Evolutionary conservation across 2,113 vertebrate species (phyloP).

Genomic region (Python bivittatus): DNA sequence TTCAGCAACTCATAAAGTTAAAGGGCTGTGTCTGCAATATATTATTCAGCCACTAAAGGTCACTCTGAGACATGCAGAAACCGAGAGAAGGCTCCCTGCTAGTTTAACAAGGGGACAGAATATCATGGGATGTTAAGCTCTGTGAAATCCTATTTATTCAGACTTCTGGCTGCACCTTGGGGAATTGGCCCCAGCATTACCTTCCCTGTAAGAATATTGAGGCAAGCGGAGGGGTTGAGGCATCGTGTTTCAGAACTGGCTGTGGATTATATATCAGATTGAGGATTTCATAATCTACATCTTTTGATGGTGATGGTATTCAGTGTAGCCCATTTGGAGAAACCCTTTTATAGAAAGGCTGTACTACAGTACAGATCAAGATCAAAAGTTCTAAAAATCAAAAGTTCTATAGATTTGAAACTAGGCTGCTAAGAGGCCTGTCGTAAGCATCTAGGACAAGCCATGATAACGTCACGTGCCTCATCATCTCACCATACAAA

Average conservation of each 20-base stretch:
- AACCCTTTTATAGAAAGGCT: neutral
- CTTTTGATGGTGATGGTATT: neutral
- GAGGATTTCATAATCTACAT: neutral
- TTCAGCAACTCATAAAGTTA: neutral
- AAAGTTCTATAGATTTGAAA: too few species aligned
- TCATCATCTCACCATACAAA: too few species aligned
- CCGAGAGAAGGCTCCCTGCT: neutral
- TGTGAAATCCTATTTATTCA: neutral
- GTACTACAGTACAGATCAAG: too few species aligned
- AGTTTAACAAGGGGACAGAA: neutral
- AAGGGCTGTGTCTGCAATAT: neutral
- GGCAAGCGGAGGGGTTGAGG: neutral
- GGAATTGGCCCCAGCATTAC: neutral
- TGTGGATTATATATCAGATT: neutral
- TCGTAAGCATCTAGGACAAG: too few species aligned
- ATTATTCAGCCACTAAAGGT: slow-evolving; percentile 22
- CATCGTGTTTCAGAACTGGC: neutral
- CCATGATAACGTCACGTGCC: too few species aligned
- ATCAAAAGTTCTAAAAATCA: too few species aligned
- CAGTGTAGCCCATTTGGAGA: neutral
- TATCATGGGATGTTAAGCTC: neutral
- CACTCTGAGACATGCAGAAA: neutral
- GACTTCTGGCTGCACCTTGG: neutral
- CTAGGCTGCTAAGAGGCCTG: too few species aligned
- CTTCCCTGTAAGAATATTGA: neutral